phyloP scores from a whole-genome alignment of 2,113 vertebrate genomes.

The Ovis aries region ARS-UI_Ramb_v3.0 NC_056070.1:50244001-50244500 shows the following conservation, averaged over 20 bases:
- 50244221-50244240: not conserved
- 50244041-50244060: not conserved
- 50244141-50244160: not conserved
- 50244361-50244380: not conserved
- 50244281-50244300: not conserved
- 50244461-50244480: no score
- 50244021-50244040: not conserved
- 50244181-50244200: not conserved
- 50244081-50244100: not conserved
- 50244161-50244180: not conserved
- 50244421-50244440: not conserved
- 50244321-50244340: fast-evolving
- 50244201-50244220: not conserved
- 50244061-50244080: not conserved
- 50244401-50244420: fast-evolving
- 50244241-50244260: not conserved
- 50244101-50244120: not conserved
- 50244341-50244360: not conserved
- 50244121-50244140: not conserved
- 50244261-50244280: fast-evolving
- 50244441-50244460: not conserved
- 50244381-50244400: not conserved
- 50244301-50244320: not conserved
- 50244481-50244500: no score
- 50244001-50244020: not conserved